Conservation (phyloP, 2,797 vertebrate genomes). For the Nannoperca obscura region DNA sequence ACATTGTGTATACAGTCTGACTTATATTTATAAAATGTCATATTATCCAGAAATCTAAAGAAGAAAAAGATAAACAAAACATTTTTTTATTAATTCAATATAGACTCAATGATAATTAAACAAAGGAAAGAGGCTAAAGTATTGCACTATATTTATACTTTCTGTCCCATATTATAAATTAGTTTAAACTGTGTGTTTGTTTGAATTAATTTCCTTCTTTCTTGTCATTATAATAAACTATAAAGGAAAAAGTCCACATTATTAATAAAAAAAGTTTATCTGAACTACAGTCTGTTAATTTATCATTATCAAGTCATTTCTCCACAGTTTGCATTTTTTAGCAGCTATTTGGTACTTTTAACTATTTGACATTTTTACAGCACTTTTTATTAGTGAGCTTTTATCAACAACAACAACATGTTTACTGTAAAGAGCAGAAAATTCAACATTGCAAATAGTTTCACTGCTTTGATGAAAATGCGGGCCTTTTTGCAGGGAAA, state of each 20-base stretch:
- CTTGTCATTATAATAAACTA: neutral
- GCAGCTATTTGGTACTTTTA: neutral
- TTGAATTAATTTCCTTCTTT: too few relatives aligned
- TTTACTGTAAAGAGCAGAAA: neutral
- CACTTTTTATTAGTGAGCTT: neutral
- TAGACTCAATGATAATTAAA: neutral
- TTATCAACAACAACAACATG: neutral
- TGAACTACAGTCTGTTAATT: neutral
- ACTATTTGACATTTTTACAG: neutral
- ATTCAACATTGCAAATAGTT: neutral
- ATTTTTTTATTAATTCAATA: too few relatives aligned
- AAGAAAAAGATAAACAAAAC: neutral
- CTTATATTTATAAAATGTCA: neutral
- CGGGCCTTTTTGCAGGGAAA: neutral
- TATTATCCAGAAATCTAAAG: neutral
- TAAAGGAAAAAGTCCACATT: neutral
- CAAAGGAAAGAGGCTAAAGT: neutral
- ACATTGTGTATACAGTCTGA: neutral
- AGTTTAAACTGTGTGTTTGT: too few relatives aligned
- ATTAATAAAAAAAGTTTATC: neutral
- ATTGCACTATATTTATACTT: accelerated
- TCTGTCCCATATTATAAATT: neutral
- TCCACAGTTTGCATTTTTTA: neutral
- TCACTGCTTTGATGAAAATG: neutral
- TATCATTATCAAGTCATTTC: too few relatives aligned